Base-by-base conservation (phyloP, 2,888 invertebrate genomes). In the Anoncus sp. region DNA sequence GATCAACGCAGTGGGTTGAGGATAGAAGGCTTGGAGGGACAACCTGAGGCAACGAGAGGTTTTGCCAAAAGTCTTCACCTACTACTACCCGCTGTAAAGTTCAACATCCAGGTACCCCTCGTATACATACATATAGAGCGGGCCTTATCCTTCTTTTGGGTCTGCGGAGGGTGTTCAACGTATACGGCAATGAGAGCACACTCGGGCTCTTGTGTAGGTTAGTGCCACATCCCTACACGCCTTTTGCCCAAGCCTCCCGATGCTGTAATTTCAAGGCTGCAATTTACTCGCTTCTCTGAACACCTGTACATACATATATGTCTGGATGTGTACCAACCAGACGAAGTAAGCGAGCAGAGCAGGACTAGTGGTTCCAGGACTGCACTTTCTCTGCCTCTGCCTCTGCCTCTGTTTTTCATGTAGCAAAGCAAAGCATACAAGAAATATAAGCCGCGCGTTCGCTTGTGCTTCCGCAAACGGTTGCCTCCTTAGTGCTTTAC, bases 261-360 rank as follows among this genome's bases (percentile, higher is more conserved):
- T 71, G 78, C 66, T 71, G 71, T 78, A 78, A 78, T 78, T 78
- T 78, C 78, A 71, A 78, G 78, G 67, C 71, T 78, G 78, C 78
- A 78, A 78, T 78, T 78, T 78, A 75, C 47, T 78, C 67, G 75
- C 71, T 78, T 47, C 71, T 75, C 49, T 62, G 78, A 60, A 78
- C 75, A 78, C 78, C 75, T 78, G 78, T 71, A 69, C 57, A 77
- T 55, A 73, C n/a, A n/a, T n/a, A n/a, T n/a, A n/a, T n/a, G n/a
- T n/a, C n/a, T n/a, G n/a, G n/a, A n/a, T n/a, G n/a, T n/a, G n/a
- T 35, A 53, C 45, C 51, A 40, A 65, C 35, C 57, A 20, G 47
- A 47, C 66, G 35, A 12, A 67, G 55, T 60, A 53, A 59, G 62
- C 62, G 71, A 67, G 59, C 55, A 12, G 20, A 70, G 31, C n/a